Base-by-base conservation (phyloP, 2,113 vertebrate genomes). In the Bujurquina vittata region DNA sequence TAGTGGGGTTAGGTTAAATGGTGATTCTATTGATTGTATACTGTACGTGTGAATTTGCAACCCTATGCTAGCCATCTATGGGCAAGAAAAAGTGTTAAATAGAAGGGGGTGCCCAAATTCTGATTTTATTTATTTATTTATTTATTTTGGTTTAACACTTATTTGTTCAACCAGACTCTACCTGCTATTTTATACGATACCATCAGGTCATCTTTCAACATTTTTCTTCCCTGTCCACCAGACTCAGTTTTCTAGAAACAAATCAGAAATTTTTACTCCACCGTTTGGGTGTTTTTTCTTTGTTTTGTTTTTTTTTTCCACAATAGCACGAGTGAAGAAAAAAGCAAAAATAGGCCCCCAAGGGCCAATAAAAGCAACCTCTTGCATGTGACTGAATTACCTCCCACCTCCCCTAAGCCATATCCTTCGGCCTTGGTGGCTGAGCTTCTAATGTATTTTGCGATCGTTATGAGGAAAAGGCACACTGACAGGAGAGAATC, bases 381-480 rank as follows among this genome's bases (percentile, higher is more conserved):
- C 31, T 75, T 72, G 76, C 37, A 62, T 75, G 58, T 76, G 75
- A 84, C 63, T 78, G 77, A 87, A 88, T 89, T 85, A 85, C 75
- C 80, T 49, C 84, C 87, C 77, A 78, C 77, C 75, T 65, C 58
- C 65, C 55, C 58, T 37, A 75, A 65, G 57, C 80, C 26, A 10
- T n/a, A 77, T 88, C 81, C 54, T 35, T 80, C 20, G 7, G 52
- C 83, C 78, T 79, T 75, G 7, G 46, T 14, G 10, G 61, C 76
- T 33, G 2, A 35, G 59, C 40, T 54, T 84, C 73, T 81, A 87
- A 89, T 88, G 89, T 79, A 80, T 89, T 91, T 88, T 90, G 52
- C 75, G 35, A 43, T 69, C 40, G 67, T 37, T 75, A 75, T 7
- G 82, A 84, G 83, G 31, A 80, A 72, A 75, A 78, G 83, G 60